Percentiles rank a stretch among this genome's conserved stretches.
Evolutionary conservation across 2,113 vertebrate species (phyloP).

Genomic region (Amia ocellicauda): DNA sequence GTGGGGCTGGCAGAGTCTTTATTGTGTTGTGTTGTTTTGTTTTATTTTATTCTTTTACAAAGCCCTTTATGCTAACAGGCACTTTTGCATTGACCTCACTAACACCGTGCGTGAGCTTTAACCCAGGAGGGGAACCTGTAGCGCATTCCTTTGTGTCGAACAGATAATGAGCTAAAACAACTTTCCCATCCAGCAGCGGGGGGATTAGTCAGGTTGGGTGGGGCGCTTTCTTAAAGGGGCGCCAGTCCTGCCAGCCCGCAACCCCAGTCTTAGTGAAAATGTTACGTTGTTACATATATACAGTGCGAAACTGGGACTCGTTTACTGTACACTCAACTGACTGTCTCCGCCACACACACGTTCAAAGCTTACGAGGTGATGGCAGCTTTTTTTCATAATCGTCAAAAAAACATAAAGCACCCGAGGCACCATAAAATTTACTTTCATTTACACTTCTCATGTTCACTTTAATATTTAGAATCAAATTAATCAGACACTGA

Average conservation of each 20-base stretch:
- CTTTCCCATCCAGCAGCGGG: constrained; percentile 44
- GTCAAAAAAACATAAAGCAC: not conserved
- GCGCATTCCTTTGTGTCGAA: not conserved
- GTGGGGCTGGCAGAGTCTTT: constrained; percentile 8
- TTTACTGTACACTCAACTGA: not conserved
- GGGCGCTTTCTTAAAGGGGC: constrained; percentile 25
- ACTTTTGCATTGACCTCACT: too few species aligned
- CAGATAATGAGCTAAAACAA: constrained; percentile 39
- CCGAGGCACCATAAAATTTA: not conserved
- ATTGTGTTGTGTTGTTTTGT: constrained; percentile 14
- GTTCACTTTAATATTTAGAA: constrained; percentile 7
- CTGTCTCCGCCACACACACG: constrained; percentile 1
- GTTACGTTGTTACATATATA: not conserved
- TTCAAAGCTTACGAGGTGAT: constrained; percentile 13
- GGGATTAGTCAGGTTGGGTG: constrained; percentile 31
- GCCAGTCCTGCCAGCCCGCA: constrained; percentile 14
- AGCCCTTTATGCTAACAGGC: too few species aligned
- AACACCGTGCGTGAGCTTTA: too few species aligned
- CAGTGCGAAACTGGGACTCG: too few species aligned
- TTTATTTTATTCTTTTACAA: too few species aligned
- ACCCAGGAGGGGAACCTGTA: too few species aligned
- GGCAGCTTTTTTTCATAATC: constrained; percentile 1
- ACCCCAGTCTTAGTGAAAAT: not conserved
- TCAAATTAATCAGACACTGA: constrained; percentile 1
- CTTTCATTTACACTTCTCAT: constrained; percentile 3